Base-by-base conservation (phyloP, 2,888 invertebrate genomes). In the Protophormia terraenovae region DNA sequence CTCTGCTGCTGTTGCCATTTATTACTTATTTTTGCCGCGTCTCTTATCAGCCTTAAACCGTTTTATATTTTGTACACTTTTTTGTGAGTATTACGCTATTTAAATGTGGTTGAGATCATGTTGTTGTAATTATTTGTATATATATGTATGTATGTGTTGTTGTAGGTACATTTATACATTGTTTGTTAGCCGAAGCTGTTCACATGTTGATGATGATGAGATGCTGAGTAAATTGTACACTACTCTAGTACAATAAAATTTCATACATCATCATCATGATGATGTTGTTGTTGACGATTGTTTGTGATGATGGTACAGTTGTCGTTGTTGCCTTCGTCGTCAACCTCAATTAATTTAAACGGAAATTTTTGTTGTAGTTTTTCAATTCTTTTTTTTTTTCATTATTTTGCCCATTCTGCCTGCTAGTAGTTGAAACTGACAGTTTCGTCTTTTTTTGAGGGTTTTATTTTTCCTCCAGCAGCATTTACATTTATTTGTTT, bases 321-420 rank as follows among this genome's bases (percentile, higher is more conserved):
- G 62, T 81, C 66, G 72, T 72, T 16, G 47, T 47, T 47, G 41
- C 7, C 32, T 12, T 76, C 66, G 80, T 84, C 84, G 81, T 84
- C 84, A 84, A 81, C 85, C 85, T 85, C 85, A 85, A 85, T 85
- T 85, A 85, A 85, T 85, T 85, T 82, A 85, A 85, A 82, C 82
- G 85, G 81, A 82, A 76, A 76, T 82, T 82, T 82, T 82, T 82
- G 76, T 82, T 82, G 55, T 80, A 66, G 53, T 73, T 81, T 75
- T 62, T 76, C 24, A 53, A 35, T 62, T 75, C 75, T 71, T 80
- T 73, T 76, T 64, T 78, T 35, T 47, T 64, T 64, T 22, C 10
- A 10, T 69, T 53, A 1, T 22, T 41, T 47, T 77, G 69, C 19
- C n/a, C n/a, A n/a, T n/a, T n/a, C n/a, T 71, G 41, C 50, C 50